Evolutionary conservation across 2,113 vertebrate genomes (phyloP).

Genomic region (Hoplias malabaricus): DNA sequence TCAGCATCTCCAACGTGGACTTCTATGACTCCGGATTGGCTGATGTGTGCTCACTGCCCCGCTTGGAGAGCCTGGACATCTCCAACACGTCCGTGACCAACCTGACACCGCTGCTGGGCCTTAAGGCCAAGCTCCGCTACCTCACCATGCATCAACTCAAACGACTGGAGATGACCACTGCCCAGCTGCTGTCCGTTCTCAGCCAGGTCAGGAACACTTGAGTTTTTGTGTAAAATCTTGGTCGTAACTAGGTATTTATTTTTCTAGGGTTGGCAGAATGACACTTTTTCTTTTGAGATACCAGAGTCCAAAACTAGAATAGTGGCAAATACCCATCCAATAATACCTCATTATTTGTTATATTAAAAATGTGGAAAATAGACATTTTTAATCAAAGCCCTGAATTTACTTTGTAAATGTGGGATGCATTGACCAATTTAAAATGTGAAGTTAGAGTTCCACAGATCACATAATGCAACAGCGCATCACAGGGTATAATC

Average conservation of each 20-base stretch:
- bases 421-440: too few species aligned
- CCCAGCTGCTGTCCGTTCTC: slow-evolving; percentile 90
- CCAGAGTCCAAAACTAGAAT: too few species aligned
- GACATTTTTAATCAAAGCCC: too few species aligned
- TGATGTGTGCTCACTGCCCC: slow-evolving; percentile 88
- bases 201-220: slow-evolving; percentile 56
- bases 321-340: too few species aligned
- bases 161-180: slow-evolving; percentile 97
- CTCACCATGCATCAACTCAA: slow-evolving; percentile 97
- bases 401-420: background rate
- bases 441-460: too few species aligned
- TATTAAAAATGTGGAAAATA: too few species aligned
- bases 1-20: slow-evolving; percentile 93
- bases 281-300: too few species aligned
- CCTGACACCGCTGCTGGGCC: slow-evolving; percentile 87
- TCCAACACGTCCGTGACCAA: slow-evolving; percentile 97
- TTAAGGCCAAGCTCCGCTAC: slow-evolving; percentile 88
- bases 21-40: slow-evolving; percentile 94
- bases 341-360: too few species aligned
- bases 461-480: background rate
- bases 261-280: too few species aligned
- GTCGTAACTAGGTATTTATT: background rate
- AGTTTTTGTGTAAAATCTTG: background rate
- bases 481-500: background rate
- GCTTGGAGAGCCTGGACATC: slow-evolving; percentile 94